phyloP scores from a whole-genome alignment of 1,140 invertebrate genomes.

The Ectropis grisescens region DNA sequence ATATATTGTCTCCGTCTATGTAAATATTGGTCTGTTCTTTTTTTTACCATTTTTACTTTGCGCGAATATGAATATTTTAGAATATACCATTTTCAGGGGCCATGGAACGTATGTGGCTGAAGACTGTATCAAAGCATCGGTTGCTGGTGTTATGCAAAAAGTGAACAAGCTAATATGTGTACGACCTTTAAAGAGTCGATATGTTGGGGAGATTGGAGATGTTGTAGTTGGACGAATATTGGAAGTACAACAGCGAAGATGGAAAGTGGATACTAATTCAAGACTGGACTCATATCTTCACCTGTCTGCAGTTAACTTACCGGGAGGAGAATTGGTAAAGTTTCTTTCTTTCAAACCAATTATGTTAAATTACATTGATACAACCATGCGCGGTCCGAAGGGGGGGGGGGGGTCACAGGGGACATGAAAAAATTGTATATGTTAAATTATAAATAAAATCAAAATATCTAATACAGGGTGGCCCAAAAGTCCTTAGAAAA shows the following conservation, averaged over 20 bases:
- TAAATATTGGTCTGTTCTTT: too few relatives aligned
- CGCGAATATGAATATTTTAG: too few relatives aligned
- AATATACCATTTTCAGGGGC: conserved; percentile 88
- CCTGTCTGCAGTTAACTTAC: conserved; percentile 95
- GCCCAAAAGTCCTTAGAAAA: too few relatives aligned
- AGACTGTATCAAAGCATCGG: conserved; percentile 87
- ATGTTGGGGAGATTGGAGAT: conserved; percentile 97
- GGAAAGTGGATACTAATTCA: conserved; percentile 96
- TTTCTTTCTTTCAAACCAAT: conserved; percentile 6
- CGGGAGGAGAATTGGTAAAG: conserved; percentile 94
- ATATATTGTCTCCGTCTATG: too few relatives aligned
- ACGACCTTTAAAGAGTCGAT: conserved; percentile 88
- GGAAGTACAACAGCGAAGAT: conserved; percentile 91
- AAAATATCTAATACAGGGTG: too few relatives aligned
- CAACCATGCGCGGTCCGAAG: too few relatives aligned
- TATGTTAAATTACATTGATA: too few relatives aligned
- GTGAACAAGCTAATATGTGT: conserved; percentile 96
- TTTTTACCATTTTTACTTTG: too few relatives aligned
- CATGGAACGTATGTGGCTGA: conserved; percentile 95
- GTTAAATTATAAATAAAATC: too few relatives aligned
- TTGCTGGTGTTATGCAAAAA: conserved; percentile 93
- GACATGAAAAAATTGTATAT: too few relatives aligned
- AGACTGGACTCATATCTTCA: conserved; percentile 90
- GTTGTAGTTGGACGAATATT: conserved; percentile 95
- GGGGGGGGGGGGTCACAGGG: too few relatives aligned